phyloP scores from a whole-genome alignment of 2,113 vertebrate species.

The Pteronura brasiliensis region DNA sequence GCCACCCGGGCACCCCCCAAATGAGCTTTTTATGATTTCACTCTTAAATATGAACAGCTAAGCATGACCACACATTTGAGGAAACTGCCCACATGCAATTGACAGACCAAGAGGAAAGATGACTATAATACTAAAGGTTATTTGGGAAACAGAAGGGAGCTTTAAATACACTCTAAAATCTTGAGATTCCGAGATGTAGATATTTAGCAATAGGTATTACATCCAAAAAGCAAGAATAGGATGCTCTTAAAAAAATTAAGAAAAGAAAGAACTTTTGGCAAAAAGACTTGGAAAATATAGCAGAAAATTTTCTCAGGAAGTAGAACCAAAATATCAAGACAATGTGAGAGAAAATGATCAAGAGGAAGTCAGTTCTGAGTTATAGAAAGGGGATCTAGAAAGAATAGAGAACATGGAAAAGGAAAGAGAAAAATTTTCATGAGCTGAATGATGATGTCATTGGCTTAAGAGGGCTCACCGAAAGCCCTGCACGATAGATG shows the following conservation, averaged over 20 bases:
- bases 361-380: background rate
- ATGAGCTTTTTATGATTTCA: background rate
- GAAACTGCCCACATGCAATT: background rate
- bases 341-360: background rate
- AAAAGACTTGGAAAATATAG: conserved; percentile 19
- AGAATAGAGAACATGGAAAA: background rate
- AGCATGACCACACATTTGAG: background rate
- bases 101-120: background rate
- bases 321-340: background rate
- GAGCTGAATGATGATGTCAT: background rate
- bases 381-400: background rate
- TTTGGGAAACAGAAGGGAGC: background rate
- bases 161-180: background rate
- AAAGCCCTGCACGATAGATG: background rate
- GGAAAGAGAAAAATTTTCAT: background rate
- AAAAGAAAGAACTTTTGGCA: background rate
- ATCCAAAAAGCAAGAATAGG: background rate
- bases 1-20: no score
- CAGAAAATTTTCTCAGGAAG: background rate
- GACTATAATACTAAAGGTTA: background rate
- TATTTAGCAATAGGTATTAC: background rate
- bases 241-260: background rate
- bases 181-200: background rate
- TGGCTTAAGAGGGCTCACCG: background rate
- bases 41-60: background rate